A percentile compares a stretch with the other conserved stretches of the same genome.
phyloP scores from a whole-genome alignment of 2,888 invertebrate genomes.

The Drosophila acutilabella region DNA sequence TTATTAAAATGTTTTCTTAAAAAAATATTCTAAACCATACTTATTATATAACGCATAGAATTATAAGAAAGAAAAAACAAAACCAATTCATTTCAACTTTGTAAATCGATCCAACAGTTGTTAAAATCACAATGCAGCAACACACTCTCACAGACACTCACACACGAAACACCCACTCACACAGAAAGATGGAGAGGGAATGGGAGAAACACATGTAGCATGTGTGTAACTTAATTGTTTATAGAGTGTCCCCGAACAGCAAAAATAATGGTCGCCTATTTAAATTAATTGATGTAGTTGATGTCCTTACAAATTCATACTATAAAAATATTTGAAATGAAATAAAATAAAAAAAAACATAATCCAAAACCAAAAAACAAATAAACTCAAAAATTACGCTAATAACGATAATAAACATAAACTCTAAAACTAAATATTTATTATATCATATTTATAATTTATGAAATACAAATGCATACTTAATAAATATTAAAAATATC shows the following conservation, averaged over 20 bases:
- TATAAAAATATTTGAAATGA: conserved; percentile 45
- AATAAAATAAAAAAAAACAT: not conserved
- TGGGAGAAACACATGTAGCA: conserved; percentile 4
- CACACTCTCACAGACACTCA: conserved; percentile 2
- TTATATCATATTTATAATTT: conserved; percentile 68
- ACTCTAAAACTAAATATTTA: conserved; percentile 50
- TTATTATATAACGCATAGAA: conserved; percentile 29
- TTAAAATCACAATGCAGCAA: conserved; percentile 23
- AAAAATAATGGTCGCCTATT: conserved; percentile 41
- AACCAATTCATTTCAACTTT: conserved; percentile 26
- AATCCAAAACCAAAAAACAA: too few relatives aligned
- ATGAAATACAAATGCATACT: conserved; percentile 54
- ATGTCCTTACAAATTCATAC: conserved; percentile 48
- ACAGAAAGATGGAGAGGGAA: not conserved
- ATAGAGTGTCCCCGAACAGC: conserved; percentile 19
- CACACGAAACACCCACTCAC: not conserved
- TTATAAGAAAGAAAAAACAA: conserved; percentile 23
- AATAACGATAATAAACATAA: conserved; percentile 51
- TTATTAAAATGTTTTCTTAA: conserved; percentile 54
- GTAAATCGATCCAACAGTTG: conserved; percentile 41
- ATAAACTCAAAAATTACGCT: conserved; percentile 19
- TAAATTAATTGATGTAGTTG: conserved; percentile 59
- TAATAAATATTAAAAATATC: conserved; percentile 63
- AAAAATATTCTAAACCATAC: conserved; percentile 37
- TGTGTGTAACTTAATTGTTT: conserved; percentile 35